Base-by-base conservation (phyloP, 23 tunicate species). In the Trididemnum miniatum region DNA sequence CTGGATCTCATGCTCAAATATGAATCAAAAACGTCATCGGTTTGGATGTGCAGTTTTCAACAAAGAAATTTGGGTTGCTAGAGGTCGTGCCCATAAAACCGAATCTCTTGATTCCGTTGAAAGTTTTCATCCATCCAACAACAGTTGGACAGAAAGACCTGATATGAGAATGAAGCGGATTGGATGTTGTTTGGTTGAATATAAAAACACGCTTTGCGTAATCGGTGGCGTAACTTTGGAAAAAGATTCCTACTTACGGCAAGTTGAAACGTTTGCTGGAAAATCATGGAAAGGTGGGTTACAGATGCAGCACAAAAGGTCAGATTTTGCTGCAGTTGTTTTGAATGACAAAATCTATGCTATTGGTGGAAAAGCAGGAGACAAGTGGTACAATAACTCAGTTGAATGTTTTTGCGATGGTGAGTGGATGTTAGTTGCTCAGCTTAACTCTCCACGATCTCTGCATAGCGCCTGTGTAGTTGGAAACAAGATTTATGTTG, bases 11-110 rank as follows among this genome's bases (percentile, higher is more conserved):
- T 12, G 25, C 3, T 20, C 38, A 31, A 12, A 32, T 12, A 69
- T 69, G 75, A 5, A 9, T 69, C 38, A 69, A 69, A 34, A 15
- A 31, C 29, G 75, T 5, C 39, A 69, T 34, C 20, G 22, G 37
- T 69, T 69, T 69, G 75, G 75, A 29, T 69, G 75, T 69, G 75
- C 38, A 4, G 5, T 30, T 7, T 34, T 4, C 20, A 5, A 33
- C 4, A 33, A 28, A 2, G 9, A 12, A 12, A 69, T 69, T 31
- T 69, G 31, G 29, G 35, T 69, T 5, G 75, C 38, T 12, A 37
- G 75, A 27, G 75, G 75, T 5, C 38, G 39, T 7, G 75, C 75
- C 4, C 75, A 69, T 24, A 69, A 69, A 69, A 69, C 75, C 3
- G 39, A 69, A 22, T 28, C 9, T 20, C 75, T 69, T 32, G 4